Evolutionary conservation across 1,140 invertebrate genomes (phyloP), one percentile per base, ranked within the genome.

Genomic region (Cyrtorhinus lividipennis): DNA sequence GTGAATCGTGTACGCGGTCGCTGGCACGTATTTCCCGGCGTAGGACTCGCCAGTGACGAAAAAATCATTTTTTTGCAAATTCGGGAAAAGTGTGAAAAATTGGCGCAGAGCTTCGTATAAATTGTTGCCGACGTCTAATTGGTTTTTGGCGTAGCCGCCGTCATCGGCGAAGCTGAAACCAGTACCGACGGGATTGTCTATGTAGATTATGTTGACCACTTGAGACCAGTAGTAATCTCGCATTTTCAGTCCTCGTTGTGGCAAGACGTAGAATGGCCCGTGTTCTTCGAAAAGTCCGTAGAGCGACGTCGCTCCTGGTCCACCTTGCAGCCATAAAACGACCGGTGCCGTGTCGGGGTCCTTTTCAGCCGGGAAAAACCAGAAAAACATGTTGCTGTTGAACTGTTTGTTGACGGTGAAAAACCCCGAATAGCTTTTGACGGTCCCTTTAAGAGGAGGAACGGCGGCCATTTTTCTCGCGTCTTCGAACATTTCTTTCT

Each of bases 41-140:
- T 93, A 94, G 13, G 89, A 92, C 75, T 94, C 90, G 0, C 90
- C 91, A 1, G 85, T 85, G 0, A 92, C 80, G 74, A 81, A 90
- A 67, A 90, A 88, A 56, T 63, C 62, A 46, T 68, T 67, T 0
- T 65, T 58, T 44, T 63, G 63, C 12, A 66, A 67, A 5, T 70
- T 58, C 22, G 68, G 66, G 30, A 73, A 90, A 0, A 90, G 68
- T 62, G 81, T 73, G 69, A 88, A 88, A 67, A 90, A 86, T 69
- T 90, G 87, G 25, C 75, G 72, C 1, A 89, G 66, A 1, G 82
- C 81, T 30, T 76, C 76, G 65, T 86, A 81, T 0, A 88, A 66
- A 69, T 88, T 79, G 48, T 78, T 73, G 0, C 83, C 85, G 1
- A 89, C 82, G 66, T 82, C 76, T 1, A 75, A 78, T 71, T 88